Evolutionary conservation across 2,888 invertebrate genomes (phyloP), one percentile per base, ranked within the genome.

Genomic region (Hemicrepidius hirtus): DNA sequence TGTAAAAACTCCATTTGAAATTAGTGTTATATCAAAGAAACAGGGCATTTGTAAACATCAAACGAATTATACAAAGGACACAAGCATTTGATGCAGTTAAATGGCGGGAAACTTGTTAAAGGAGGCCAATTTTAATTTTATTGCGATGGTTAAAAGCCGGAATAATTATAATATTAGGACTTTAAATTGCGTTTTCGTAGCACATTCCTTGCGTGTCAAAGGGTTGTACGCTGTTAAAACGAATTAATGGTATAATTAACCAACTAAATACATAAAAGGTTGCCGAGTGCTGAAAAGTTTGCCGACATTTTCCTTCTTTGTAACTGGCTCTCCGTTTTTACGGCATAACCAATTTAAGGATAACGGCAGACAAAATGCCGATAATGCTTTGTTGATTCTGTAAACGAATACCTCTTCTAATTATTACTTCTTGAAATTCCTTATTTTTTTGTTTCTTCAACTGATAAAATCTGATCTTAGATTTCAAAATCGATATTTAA

Each of bases 141-240:
- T 83, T 81, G 83, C 82, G 76, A 78, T 77, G 82, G 78, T 80
- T 83, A 83, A 84, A 81, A 80, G 79, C 81, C 81, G 83, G 83
- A 83, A 84, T 84, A 84, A 84, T 84, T 84, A 83, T 83, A 81
- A 84, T 82, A 84, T 84, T 83, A 80, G 79, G 78, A 79, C 77
- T 78, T 77, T 80, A 76, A 80, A 78, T 78, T 78, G 75, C 77
- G 79, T 80, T 80, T 80, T 78, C 79, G 75, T 79, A 77, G 74
- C 79, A 81, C 80, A 80, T 78, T 82, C 77, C 79, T 79, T 78
- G 81, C 79, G 80, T 82, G 79, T 80, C 79, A 78, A 81, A 80
- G 79, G 78, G 77, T 76, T 57, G 72, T 57, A 59, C 64, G 72
- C 55, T 72, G 75, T 77, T 78, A 76, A 76, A 79, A 78, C 71